phyloP scores from a whole-genome alignment of 1,140 invertebrate genomes.

The Brachionus asplanchnoidis region DNA sequence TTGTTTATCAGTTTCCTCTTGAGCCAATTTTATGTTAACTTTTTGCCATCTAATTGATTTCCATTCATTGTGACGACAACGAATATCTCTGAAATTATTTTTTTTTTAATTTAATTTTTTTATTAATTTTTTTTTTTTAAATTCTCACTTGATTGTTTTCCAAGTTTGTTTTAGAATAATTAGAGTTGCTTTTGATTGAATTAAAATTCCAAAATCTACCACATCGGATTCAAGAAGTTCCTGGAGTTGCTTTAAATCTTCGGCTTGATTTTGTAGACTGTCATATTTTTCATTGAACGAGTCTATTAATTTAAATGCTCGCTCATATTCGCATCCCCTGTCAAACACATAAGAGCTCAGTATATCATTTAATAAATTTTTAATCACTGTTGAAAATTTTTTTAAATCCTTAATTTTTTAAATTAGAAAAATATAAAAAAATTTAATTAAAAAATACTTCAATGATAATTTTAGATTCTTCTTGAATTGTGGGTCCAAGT shows the following conservation, averaged over 20 bases:
- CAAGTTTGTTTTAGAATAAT: slow-evolving; percentile 55
- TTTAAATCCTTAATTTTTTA: not conserved
- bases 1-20: slow-evolving; percentile 54
- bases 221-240: slow-evolving; percentile 54
- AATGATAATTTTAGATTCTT: slow-evolving; percentile 55
- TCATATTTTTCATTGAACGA: slow-evolving; percentile 51
- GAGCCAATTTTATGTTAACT: slow-evolving; percentile 52
- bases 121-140: not conserved
- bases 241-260: slow-evolving; percentile 56
- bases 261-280: slow-evolving; percentile 33
- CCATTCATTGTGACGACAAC: slow-evolving; percentile 54
- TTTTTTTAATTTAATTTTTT: not conserved
- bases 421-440: not conserved
- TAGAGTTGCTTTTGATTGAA: slow-evolving; percentile 46
- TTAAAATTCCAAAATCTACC: slow-evolving; percentile 54
- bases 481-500: slow-evolving; percentile 56
- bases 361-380: not conserved
- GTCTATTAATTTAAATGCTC: slow-evolving; percentile 50
- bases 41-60: slow-evolving; percentile 56
- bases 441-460: slow-evolving; percentile 43
- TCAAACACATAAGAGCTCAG: slow-evolving; percentile 6
- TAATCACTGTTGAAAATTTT: slow-evolving; percentile 31
- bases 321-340: slow-evolving; percentile 34
- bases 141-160: slow-evolving; percentile 51
- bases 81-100: slow-evolving; percentile 47